Percentiles rank a stretch among this genome's conserved stretches.
Evolutionary conservation across 2,797 vertebrate genomes (phyloP).

Genomic region (Euthynnus affinis): DNA sequence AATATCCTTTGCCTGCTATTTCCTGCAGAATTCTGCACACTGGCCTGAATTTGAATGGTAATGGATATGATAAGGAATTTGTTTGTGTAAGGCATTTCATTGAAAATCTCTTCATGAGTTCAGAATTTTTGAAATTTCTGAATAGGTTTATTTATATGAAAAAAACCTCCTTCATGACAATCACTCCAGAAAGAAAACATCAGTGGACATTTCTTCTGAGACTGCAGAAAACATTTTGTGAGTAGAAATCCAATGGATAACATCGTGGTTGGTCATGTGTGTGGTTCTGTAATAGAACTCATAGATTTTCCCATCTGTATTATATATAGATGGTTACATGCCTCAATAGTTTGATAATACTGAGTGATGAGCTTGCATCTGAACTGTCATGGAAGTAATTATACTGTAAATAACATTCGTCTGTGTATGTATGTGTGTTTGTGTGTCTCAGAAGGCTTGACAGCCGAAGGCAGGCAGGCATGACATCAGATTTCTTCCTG

Average conservation of each 20-base stretch:
- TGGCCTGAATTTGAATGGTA: slow-evolving; percentile 38
- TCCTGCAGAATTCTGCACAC: slow-evolving; percentile 21
- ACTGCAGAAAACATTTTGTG: background rate
- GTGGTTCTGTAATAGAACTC: slow-evolving; percentile 40
- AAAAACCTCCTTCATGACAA: background rate
- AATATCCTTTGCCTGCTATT: slow-evolving; percentile 34
- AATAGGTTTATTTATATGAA: background rate
- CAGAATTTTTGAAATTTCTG: background rate
- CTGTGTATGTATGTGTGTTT: slow-evolving; percentile 59
- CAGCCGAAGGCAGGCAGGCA: slow-evolving; percentile 78
- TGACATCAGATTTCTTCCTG: slow-evolving; percentile 78
- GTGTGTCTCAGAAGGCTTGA: slow-evolving; percentile 61
- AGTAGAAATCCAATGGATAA: slow-evolving; percentile 23
- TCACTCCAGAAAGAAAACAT: background rate
- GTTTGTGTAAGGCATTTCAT: slow-evolving; percentile 3
- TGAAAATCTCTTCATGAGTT: slow-evolving; percentile 26
- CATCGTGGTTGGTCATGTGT: slow-evolving; percentile 19
- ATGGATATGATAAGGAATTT: slow-evolving; percentile 22
- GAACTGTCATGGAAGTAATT: slow-evolving; percentile 79
- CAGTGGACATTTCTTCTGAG: background rate
- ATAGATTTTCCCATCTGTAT: slow-evolving; percentile 42
- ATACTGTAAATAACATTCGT: slow-evolving; percentile 79
- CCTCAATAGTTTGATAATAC: slow-evolving; percentile 71
- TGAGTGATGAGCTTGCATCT: slow-evolving; percentile 70
- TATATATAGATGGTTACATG: slow-evolving; percentile 59